Evolutionary conservation across 2,113 vertebrate genomes (phyloP), one percentile per base, ranked within the genome.

Genomic region (Hyaena hyaena): DNA sequence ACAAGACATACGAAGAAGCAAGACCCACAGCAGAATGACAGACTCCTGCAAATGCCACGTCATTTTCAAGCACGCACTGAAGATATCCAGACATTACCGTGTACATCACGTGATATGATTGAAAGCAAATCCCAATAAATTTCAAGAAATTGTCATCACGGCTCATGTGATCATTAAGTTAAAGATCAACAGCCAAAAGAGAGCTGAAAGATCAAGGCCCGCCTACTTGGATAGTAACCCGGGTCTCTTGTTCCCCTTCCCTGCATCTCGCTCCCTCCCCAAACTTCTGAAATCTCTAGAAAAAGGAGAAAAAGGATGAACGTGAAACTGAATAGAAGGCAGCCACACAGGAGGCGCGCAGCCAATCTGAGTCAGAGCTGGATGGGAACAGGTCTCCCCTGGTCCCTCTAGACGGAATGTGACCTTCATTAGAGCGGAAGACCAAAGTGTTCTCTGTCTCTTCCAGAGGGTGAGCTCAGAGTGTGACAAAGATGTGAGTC

Each of bases 401-500:
- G 83, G 43, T 35, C 73, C 88, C 71, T 50, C 35, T 10, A 39
- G 19, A 9, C 0, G 0, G 33, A 24, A 90, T 66, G 28, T 1
- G n/a, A 87, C 83, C 95, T 93, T 98, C 97, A 88, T 97, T 97
- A 98, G 90, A 82, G 76, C 93, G 55, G 71, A n/a, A 35, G 23
- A 88, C 80, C 69, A 35, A 85, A 93, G 94, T 45, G 71, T 69
- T 89, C 53, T 61, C 83, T 86, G n/a, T 55, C 92, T 68, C 82
- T 95, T 95, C 83, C 95, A 85, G 90, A 96, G 92, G 50, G 50
- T 24, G 66, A 48, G 55, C 96, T 90, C 83, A 28, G 92, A 21
- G 28, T 43, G 19, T n/a, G 86, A 96, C 69, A 92, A 82, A 92
- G 83, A 55, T n/a, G 4, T 0, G 19, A n/a, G 87, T 26, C 73